Conservation (phyloP, 2,888 invertebrate species). For the Drosophila mimica region DNA sequence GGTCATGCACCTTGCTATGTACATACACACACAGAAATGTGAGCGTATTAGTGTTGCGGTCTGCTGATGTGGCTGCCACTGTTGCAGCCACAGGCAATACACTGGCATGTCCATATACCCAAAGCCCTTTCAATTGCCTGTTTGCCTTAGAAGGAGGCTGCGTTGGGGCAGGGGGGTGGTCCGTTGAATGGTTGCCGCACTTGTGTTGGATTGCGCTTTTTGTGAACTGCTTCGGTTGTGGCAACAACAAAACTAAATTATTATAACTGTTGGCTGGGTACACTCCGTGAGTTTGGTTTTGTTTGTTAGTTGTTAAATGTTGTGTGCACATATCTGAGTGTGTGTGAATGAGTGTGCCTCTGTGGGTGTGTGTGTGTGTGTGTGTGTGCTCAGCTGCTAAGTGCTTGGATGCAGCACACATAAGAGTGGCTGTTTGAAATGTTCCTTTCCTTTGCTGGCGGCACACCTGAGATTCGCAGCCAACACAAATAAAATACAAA, state of each 20-base stretch:
- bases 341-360: slow-evolving; percentile 2
- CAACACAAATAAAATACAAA: slow-evolving; percentile 8
- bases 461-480: slow-evolving; percentile 37
- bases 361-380: slow-evolving; percentile 13
- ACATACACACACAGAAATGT: slow-evolving; percentile 32
- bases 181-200: slow-evolving; percentile 20
- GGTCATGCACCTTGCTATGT: slow-evolving; percentile 18
- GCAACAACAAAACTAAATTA: slow-evolving; percentile 63
- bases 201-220: slow-evolving; percentile 65
- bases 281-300: slow-evolving; percentile 38
- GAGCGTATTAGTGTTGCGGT: slow-evolving; percentile 74
- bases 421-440: slow-evolving; percentile 25
- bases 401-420: slow-evolving; percentile 32
- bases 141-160: slow-evolving; percentile 5
- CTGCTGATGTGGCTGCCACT: slow-evolving; percentile 56
- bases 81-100: slow-evolving; percentile 41
- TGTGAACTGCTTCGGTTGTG: slow-evolving; percentile 50
- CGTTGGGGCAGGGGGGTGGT: neutral
- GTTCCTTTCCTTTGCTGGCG: slow-evolving; percentile 21
- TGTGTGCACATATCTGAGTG: slow-evolving; percentile 26
- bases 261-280: slow-evolving; percentile 50
- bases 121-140: slow-evolving; percentile 14
- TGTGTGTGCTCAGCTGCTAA: slow-evolving; percentile 54
- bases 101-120: slow-evolving; percentile 8
- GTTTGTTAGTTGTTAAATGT: slow-evolving; percentile 55